Base-by-base conservation (phyloP, 2,888 invertebrate genomes). In the Zelleria hepariella region DNA sequence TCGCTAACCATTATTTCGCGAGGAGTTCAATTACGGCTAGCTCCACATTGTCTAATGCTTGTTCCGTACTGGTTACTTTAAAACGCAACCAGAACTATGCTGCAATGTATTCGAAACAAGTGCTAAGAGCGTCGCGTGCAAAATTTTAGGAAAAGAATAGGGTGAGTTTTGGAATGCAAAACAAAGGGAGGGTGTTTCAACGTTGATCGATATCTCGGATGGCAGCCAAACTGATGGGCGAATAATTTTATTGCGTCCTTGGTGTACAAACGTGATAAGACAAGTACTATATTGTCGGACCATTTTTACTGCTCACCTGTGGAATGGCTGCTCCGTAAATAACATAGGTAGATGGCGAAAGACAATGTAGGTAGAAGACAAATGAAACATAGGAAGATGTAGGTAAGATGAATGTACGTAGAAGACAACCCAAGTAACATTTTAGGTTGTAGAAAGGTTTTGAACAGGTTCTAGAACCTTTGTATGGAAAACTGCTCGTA, bases 141-240 rank as follows among this genome's bases (percentile, higher is more conserved):
- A 15, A 27, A 20, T 54, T 18, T 18, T 32, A 8, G 21, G 8
- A 18, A 32, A 7, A 24, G 55, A 20, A 55, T 27, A 32, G 32
- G 32, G 54, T 18, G 20, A 26, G 25, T 4, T 18, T 54, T 25
- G 26, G 25, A 55, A 55, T 55, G 27, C 23, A n/a, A 27, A 57
- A 57, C 42, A 47, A 48, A 57, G 20, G 24, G 32, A 57, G 47
- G 47, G 47, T 47, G 48, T 15, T 47, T 48, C 24, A 15, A 20
- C 23, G 48, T 15, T 57, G 57, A 57, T 57, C 57, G 57, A 57
- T 57, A 57, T 48, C 57, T 57, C 20, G 15, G 20, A 49, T 49
- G 49, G n/a, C n/a, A 20, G 49, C n/a, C 20, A 21, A 49, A 49
- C 18, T 10, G 49, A 20, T 49, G 49, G 20, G 7, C 20, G 49